These are phyloP conservation scores for Rhea pennata DNA, from an alignment of 2,113 vertebrate genomes.

Conservation along the genomic window DNA sequence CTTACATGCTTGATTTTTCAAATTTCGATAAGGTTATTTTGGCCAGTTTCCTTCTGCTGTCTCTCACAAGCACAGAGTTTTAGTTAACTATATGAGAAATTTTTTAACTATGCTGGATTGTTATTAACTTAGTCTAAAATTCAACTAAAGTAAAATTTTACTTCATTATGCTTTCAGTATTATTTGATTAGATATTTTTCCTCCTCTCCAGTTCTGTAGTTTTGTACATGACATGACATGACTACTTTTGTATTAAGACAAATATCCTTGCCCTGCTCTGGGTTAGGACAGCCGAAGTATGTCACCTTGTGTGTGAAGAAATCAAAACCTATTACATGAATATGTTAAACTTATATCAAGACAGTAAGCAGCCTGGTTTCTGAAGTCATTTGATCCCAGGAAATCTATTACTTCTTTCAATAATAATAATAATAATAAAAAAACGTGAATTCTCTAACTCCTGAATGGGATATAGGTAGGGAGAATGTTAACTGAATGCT, in stretches of 20 bases:
- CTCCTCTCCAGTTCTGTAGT: neutral
- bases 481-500: neutral
- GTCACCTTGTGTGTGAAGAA: neutral
- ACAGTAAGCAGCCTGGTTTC: neutral
- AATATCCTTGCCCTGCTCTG: too few species aligned
- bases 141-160: neutral
- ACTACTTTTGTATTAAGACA: neutral
- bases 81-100: neutral
- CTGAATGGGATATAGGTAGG: neutral
- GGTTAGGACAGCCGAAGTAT: too few species aligned
- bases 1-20: neutral
- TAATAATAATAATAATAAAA: neutral
- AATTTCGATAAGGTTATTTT: neutral
- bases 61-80: fast-evolving
- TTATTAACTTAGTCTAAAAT: neutral
- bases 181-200: neutral
- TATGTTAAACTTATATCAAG: neutral
- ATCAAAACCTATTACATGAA: neutral
- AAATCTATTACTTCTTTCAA: neutral
- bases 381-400: neutral
- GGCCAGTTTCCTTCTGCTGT: neutral
- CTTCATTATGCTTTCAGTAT: neutral
- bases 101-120: neutral
- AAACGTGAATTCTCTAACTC: neutral
- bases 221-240: neutral